These are phyloP conservation scores for Podargus strigoides DNA, from an alignment of 2,797 vertebrate genomes.

Conservation along the genomic window DNA sequence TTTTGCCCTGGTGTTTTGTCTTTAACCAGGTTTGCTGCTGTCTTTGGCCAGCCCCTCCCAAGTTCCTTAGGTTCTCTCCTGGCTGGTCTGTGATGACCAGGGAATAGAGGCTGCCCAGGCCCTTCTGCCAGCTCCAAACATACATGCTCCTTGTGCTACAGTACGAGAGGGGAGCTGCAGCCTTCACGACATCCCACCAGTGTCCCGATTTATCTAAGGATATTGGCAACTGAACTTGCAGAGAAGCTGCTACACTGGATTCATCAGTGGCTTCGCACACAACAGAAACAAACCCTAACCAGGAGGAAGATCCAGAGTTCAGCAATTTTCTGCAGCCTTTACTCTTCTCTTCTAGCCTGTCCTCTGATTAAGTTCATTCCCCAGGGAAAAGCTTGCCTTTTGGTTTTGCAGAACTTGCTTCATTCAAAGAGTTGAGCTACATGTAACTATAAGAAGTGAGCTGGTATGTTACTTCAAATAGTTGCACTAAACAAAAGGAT, in stretches of 20 bases:
- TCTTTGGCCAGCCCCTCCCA: background rate
- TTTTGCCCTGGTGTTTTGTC: background rate
- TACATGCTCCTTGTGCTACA: background rate
- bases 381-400: background rate
- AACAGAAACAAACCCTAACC: background rate
- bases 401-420: background rate
- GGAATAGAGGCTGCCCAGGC: accelerated
- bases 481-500: background rate
- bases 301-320: background rate
- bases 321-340: background rate
- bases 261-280: background rate
- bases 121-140: background rate
- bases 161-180: background rate
- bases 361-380: background rate
- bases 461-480: background rate
- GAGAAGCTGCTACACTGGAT: background rate
- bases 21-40: background rate
- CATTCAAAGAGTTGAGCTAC: background rate
- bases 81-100: background rate
- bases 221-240: background rate
- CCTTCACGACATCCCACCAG: background rate
- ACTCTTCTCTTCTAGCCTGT: background rate
- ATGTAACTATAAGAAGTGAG: background rate
- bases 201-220: background rate
- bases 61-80: background rate